These are phyloP conservation scores for Dinoponera quadriceps DNA, from an alignment of 1,140 invertebrate species.

Conservation along the genomic window DNA sequence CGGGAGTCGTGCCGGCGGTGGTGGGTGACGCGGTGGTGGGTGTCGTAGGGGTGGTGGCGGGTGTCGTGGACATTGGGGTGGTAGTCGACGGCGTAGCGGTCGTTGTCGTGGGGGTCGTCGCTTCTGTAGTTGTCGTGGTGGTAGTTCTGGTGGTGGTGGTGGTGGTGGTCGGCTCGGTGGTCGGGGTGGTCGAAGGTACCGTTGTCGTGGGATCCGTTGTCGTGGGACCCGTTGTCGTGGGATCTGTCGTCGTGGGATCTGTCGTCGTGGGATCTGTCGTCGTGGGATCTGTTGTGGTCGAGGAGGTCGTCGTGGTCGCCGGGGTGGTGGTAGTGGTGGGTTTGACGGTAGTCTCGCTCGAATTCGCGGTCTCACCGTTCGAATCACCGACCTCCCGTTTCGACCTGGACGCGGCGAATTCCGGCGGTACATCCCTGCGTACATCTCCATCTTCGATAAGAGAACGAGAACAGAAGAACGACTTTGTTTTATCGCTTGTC, in stretches of 20 bases:
- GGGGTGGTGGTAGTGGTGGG: conserved; percentile 33
- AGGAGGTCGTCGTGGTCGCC: conserved; percentile 28
- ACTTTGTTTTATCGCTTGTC: conserved; percentile 21
- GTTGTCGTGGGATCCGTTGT: background rate
- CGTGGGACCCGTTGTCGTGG: conserved; percentile 26
- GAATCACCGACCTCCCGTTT: conserved; percentile 44
- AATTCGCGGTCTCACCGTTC: conserved; percentile 42
- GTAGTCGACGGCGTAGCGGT: conserved; percentile 10
- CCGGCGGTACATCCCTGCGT: background rate
- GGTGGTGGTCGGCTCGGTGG: conserved; percentile 11
- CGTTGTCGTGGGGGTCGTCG: conserved; percentile 10
- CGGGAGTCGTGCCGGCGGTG: background rate
- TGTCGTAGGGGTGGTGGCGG: background rate
- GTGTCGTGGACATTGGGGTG: background rate
- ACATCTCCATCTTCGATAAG: conserved; percentile 53
- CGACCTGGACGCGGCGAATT: conserved; percentile 25
- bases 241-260: conserved; percentile 16
- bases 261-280: background rate
- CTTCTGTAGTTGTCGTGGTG: conserved; percentile 9
- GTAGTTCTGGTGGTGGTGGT: conserved; percentile 42
- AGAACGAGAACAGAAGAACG: conserved; percentile 66
- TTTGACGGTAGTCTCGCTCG: conserved; percentile 33
- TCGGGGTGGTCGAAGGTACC: conserved; percentile 13
- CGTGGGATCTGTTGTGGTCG: background rate
- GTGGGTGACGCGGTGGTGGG: background rate